Base-by-base conservation (phyloP, 1,140 invertebrate genomes). In the Trichonephila inaurata region DNA sequence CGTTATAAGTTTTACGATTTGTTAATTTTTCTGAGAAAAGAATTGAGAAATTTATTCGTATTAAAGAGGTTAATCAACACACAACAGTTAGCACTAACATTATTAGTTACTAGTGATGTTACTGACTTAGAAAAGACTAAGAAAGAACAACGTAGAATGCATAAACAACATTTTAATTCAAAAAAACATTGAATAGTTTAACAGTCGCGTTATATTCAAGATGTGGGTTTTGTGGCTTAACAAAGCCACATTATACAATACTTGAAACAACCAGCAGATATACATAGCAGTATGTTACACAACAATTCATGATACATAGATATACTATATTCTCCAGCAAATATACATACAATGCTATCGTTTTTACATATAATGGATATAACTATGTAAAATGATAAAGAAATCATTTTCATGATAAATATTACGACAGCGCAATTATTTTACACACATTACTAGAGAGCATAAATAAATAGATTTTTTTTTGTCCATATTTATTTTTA, bases 111-210 rank as follows among this genome's bases (percentile, higher is more conserved):
- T 51, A 51, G 51, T 12, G 10, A 10, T 51, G 51, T 51, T 51
- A 51, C 51, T 10, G 5, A 51, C 51, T 51, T 10, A 51, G 51
- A 51, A 12, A 51, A 51, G 51, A 51, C 51, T 51, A 51, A 51
- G 66, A 69, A 69, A 60, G 40, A 66, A 44, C 44, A 90, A 72
- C 40, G 10, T 24, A 10, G 21, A 51, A 64, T 33, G 62, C 77
- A 91, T 82, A 91, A 91, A 91, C 77, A 91, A 72, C 88, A 19
- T 72, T 82, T 91, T 91, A 72, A 69, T 40, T 72, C 51, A 44
- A 44, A 58, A 89, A 91, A 91, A 91, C 89, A 91, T 82, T 91
- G 18, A 91, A 91, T 72, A 91, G 77, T 81, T 82, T 69, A 91
- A 91, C 89, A 82, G 24, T 81, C 66, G 51, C 51, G 44, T n/a